Conservation (phyloP, 2,888 invertebrate species). For the Drosophila quinaria region DNA sequence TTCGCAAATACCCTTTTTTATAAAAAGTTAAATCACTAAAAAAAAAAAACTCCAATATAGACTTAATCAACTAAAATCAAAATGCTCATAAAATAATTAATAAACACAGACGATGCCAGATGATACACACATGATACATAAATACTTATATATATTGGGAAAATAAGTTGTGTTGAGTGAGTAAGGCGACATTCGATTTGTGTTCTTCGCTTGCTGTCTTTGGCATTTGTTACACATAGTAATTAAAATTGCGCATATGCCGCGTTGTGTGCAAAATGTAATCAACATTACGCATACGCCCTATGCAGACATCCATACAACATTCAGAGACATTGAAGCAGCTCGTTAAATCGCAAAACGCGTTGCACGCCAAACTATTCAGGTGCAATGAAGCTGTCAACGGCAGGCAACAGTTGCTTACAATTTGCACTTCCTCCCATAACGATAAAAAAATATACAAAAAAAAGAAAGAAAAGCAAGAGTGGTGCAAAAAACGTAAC, state of each 20-base stretch:
- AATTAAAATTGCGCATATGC: slow-evolving; percentile 51
- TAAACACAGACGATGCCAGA: slow-evolving; percentile 2
- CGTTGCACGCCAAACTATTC: slow-evolving; percentile 38
- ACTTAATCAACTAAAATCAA: background rate
- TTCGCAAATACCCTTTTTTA: background rate
- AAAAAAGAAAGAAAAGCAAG: background rate
- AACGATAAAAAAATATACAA: background rate
- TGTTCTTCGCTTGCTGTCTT: slow-evolving; percentile 10
- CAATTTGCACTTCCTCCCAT: slow-evolving; percentile 8
- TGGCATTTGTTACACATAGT: slow-evolving; percentile 23
- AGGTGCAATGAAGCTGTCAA: slow-evolving; percentile 58
- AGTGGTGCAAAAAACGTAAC: background rate
- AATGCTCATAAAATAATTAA: background rate
- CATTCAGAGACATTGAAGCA: slow-evolving; percentile 17
- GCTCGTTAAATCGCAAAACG: slow-evolving; percentile 47
- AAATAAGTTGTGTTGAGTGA: slow-evolving; percentile 1
- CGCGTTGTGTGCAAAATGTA: slow-evolving; percentile 24
- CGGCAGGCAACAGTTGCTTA: slow-evolving; percentile 37
- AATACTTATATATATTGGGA: background rate
- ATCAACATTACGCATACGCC: slow-evolving; percentile 35
- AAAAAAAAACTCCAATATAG: background rate
- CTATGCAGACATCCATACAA: background rate
- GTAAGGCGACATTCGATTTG: slow-evolving; percentile 11
- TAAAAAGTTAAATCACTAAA: background rate
- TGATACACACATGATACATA: background rate